These are phyloP conservation scores for Galagoides demidoff DNA, from an alignment of 2,797 vertebrate species.

Conservation along the genomic window DNA sequence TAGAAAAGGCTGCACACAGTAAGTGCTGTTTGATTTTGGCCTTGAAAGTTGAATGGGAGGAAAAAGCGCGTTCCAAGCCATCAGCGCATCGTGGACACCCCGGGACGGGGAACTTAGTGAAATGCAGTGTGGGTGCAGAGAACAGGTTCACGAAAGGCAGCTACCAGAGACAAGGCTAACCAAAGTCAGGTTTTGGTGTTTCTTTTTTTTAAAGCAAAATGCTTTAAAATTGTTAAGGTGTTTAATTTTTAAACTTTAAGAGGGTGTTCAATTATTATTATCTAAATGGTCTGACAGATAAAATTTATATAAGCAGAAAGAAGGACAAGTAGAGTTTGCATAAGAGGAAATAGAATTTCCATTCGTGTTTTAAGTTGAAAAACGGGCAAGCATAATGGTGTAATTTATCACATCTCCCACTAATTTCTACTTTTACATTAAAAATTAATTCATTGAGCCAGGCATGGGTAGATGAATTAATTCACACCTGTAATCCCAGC, in stretches of 20 bases:
- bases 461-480: too few species aligned
- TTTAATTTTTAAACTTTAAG: not conserved
- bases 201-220: not conserved
- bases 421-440: slow-evolving; percentile 10
- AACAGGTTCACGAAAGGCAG: not conserved
- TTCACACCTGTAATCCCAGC: too few species aligned
- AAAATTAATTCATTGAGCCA: not conserved
- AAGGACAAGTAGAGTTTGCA: not conserved
- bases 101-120: not conserved
- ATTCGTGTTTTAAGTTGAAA: slow-evolving; percentile 12
- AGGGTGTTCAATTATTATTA: not conserved
- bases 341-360: not conserved
- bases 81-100: rapidly evolving
- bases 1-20: not conserved
- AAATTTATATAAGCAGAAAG: not conserved
- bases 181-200: not conserved
- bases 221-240: not conserved
- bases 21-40: slow-evolving; percentile 2
- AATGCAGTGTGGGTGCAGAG: not conserved
- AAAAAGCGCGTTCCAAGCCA: not conserved
- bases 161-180: not conserved
- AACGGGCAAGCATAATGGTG: not conserved
- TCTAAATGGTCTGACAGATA: not conserved
- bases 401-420: not conserved
- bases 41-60: not conserved